A percentile compares a stretch with the other conserved stretches of the same genome.
Conservation (phyloP, 2,888 invertebrate species). For the Heliconius ismenius region DNA sequence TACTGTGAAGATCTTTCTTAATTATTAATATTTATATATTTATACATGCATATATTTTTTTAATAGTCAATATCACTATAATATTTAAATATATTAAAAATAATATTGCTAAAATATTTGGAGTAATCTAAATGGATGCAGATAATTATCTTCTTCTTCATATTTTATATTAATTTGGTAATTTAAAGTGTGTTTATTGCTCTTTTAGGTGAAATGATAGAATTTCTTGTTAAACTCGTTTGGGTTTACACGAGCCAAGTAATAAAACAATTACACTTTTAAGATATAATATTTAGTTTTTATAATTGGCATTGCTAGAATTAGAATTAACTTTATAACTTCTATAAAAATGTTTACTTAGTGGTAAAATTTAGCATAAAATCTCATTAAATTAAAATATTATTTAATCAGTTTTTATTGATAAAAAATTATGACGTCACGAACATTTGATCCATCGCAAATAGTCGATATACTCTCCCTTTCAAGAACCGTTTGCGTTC, state of each 20-base stretch:
- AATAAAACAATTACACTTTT: slow-evolving; percentile 3
- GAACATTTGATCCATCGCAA: slow-evolving; percentile 32
- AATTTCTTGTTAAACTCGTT: slow-evolving; percentile 24
- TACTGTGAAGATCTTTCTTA: not conserved
- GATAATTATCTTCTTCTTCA: slow-evolving; percentile 2
- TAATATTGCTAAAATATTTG: not conserved
- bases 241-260: not conserved
- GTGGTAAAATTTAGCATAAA: too few species aligned
- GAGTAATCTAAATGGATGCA: slow-evolving; percentile 6
- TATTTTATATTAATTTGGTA: slow-evolving; percentile 10
- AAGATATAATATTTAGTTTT: slow-evolving; percentile 5
- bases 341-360: not conserved
- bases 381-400: not conserved
- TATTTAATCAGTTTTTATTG: not conserved
- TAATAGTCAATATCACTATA: not conserved
- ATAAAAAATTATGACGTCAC: not conserved
- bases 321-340: not conserved
- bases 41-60: not conserved
- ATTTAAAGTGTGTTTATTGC: slow-evolving; percentile 19
- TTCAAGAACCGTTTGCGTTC: slow-evolving; percentile 66
- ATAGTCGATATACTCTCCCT: slow-evolving; percentile 57
- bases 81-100: not conserved
- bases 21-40: not conserved
- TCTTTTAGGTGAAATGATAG: slow-evolving; percentile 18
- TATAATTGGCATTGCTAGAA: not conserved